Base-by-base conservation (phyloP, 2,113 vertebrate genomes). In the Sterrhoptilus dennistouni region DNA sequence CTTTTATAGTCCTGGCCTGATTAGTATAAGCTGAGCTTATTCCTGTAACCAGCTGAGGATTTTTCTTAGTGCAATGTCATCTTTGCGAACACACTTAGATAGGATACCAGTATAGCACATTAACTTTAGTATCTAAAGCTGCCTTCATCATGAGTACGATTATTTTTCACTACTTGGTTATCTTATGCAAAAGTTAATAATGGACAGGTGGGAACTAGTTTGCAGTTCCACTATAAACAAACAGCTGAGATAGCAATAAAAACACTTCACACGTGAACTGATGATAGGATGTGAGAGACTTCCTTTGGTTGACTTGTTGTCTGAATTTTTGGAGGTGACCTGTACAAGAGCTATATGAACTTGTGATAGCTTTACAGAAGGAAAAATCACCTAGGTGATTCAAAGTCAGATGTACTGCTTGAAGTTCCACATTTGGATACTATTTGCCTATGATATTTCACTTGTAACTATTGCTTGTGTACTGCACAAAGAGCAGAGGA, bases 201-300 rank as follows among this genome's bases (percentile, higher is more conserved):
- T 16, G 56, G 53, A 66, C 78, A 94, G 57, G 71, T 93, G 84
- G 78, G 59, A 88, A 96, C 61, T 35, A 78, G 60, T 85, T 89
- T 95, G 81, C 70, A 68, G 54, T 96, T 92, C 83, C 40, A 79
- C 59, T 68, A 50, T 38, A 65, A 87, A 84, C 23, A 86, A 86
- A 49, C 53, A 90, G 66, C 40, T 77, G 83, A 65, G 44, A 78
- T 3, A 50, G 63, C 44, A 82, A 75, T 44, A 71, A 80, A 94
- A 92, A 20, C 47, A 81, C 35, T 72, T 68, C 14, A 12, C 65
- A 59, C 24, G n/a, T 59, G 95, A 94, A 82, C 52, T 38, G 66
- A 49, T 7, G 61, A 36, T 15, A 72, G 47, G 83, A 94, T 90
- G 40, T 6, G 2, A 83, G 70, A 80, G 38, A 90, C 36, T 52